A percentile compares a stretch with the other conserved stretches of the same genome.
phyloP scores from a whole-genome alignment of 2,888 invertebrate species.

The Suillia variegata region DNA sequence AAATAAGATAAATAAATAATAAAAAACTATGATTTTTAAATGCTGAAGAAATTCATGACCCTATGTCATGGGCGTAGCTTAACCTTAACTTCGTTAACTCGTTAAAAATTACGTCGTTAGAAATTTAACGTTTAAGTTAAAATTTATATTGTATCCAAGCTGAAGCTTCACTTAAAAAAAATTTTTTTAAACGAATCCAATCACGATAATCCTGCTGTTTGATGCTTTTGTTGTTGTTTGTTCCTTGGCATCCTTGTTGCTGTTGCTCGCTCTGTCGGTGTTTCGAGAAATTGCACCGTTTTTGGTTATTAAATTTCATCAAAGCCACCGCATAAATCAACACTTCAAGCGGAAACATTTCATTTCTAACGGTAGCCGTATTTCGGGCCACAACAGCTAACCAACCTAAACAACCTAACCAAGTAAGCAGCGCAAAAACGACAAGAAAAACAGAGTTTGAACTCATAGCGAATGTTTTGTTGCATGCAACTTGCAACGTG shows the following conservation, averaged over 20 bases:
- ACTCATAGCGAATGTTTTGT: neutral
- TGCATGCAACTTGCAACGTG: neutral
- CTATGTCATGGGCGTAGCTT: too few relatives aligned
- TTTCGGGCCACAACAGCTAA: neutral
- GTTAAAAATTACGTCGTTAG: too few relatives aligned
- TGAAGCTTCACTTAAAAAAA: too few relatives aligned
- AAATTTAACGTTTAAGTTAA: too few relatives aligned
- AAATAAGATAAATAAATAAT: too few relatives aligned
- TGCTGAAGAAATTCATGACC: too few relatives aligned
- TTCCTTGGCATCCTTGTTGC: constrained; percentile 5
- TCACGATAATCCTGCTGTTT: neutral
- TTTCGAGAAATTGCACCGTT: neutral
- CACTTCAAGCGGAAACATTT: neutral
- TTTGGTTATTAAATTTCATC: constrained; percentile 22
- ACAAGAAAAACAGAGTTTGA: neutral
- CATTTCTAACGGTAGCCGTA: constrained; percentile 1
- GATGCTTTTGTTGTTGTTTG: neutral
- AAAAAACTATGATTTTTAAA: too few relatives aligned
- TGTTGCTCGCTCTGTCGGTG: neutral
- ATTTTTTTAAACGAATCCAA: too few relatives aligned
- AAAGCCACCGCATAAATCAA: constrained; percentile 25
- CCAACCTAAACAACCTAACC: neutral
- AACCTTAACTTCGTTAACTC: too few relatives aligned
- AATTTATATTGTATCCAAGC: too few relatives aligned
- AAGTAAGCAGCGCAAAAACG: too few relatives aligned